A percentile compares a stretch with the other conserved stretches of the same genome.
phyloP scores from a whole-genome alignment of 2,888 invertebrate species.

The Thumatha senex region DNA sequence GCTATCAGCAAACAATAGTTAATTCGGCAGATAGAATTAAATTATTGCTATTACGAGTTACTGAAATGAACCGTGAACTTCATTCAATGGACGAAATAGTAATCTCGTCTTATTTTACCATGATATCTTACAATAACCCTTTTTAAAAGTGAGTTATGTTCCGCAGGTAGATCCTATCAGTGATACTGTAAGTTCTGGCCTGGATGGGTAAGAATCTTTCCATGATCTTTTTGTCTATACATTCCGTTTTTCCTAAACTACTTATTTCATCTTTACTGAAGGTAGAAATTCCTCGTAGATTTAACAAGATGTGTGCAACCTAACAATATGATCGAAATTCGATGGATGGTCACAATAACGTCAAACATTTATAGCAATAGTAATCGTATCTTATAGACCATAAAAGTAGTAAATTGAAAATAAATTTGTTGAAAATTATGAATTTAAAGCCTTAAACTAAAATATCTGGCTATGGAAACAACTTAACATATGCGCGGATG shows the following conservation, averaged over 20 bases:
- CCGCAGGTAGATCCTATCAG: too few relatives aligned
- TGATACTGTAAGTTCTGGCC: too few relatives aligned
- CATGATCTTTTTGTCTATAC: too few relatives aligned
- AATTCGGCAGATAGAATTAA: conserved; percentile 45
- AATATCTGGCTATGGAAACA: conserved; percentile 6
- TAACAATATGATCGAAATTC: too few relatives aligned
- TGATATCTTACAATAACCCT: background rate
- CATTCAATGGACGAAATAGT: conserved; percentile 15
- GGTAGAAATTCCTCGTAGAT: too few relatives aligned
- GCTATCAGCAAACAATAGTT: conserved; percentile 47
- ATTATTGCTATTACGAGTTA: conserved; percentile 43
- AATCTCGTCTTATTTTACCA: background rate
- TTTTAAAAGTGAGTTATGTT: too few relatives aligned
- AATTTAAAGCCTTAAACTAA: background rate
- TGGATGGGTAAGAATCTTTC: too few relatives aligned
- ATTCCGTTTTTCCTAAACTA: too few relatives aligned
- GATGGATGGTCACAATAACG: too few relatives aligned
- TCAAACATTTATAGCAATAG: background rate
- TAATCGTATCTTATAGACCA: background rate
- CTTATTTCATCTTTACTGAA: too few relatives aligned
- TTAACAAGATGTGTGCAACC: too few relatives aligned
- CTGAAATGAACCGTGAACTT: conserved; percentile 37
- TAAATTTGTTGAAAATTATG: background rate
- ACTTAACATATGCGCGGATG: conserved; percentile 14
- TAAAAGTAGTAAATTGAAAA: background rate